Conservation (phyloP, 2,888 invertebrate genomes). For the Pterostichus niger region DNA sequence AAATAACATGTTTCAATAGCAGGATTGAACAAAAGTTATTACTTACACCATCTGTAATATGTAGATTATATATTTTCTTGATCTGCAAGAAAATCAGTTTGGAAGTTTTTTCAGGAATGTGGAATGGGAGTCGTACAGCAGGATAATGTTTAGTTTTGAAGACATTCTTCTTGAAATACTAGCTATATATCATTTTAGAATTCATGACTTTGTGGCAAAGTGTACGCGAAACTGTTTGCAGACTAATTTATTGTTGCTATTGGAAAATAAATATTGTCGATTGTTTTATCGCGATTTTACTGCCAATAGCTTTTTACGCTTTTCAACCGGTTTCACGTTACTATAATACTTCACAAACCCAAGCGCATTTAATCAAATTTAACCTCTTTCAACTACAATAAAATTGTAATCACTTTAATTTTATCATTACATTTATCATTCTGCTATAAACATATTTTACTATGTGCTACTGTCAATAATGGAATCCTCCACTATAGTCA, state of each 20-base stretch:
- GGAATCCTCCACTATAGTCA: too few relatives aligned
- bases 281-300: conserved; percentile 53
- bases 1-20: too few relatives aligned
- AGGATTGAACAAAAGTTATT: too few relatives aligned
- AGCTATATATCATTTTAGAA: neutral
- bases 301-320: conserved; percentile 5
- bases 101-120: too few relatives aligned
- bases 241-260: conserved; percentile 49
- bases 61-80: too few relatives aligned
- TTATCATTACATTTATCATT: neutral
- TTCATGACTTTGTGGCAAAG: conserved; percentile 25
- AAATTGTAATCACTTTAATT: neutral
- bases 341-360: neutral
- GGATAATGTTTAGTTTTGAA: too few relatives aligned
- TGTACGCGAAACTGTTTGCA: conserved; percentile 16
- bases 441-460: neutral
- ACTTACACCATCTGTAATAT: too few relatives aligned
- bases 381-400: neutral
- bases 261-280: conserved; percentile 45
- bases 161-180: too few relatives aligned
- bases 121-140: too few relatives aligned
- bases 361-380: conserved; percentile 1
- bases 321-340: neutral
- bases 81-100: too few relatives aligned
- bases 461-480: too few relatives aligned